Conservation (phyloP, 2,797 vertebrate species). For the Rhabdomys pumilio region DNA sequence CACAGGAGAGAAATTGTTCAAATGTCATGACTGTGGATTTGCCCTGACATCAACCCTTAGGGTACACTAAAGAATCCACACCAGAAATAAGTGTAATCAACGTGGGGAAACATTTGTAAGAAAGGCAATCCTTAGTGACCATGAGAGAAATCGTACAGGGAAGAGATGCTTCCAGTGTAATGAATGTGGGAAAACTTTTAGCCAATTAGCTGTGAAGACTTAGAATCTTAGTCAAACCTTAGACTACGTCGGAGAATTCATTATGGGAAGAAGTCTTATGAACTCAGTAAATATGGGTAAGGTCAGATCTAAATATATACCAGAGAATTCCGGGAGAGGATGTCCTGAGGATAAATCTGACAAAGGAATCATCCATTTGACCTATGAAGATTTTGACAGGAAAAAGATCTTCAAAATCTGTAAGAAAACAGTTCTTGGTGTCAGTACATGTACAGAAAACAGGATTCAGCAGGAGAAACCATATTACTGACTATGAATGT, state of each 20-base stretch:
- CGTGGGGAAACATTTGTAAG: slow-evolving; percentile 78
- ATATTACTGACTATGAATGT: neutral
- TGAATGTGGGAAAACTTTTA: slow-evolving; percentile 76
- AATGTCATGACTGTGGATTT: neutral
- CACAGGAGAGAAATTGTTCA: neutral
- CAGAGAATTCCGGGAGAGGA: slow-evolving; percentile 65
- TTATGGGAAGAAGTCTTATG: slow-evolving; percentile 41
- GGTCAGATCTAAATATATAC: slow-evolving; percentile 33
- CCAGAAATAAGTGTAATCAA: slow-evolving; percentile 72
- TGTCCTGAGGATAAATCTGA: slow-evolving; percentile 43
- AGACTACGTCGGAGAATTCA: slow-evolving; percentile 74
- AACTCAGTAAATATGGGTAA: slow-evolving; percentile 67
- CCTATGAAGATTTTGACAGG: neutral
- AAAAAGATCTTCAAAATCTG: neutral
- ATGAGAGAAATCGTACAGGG: slow-evolving; percentile 82
- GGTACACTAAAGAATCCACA: slow-evolving; percentile 52
- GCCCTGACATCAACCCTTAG: neutral
- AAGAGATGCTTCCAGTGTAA: slow-evolving; percentile 75
- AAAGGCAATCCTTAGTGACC: slow-evolving; percentile 80
- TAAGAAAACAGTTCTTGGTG: neutral
- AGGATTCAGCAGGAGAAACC: slow-evolving; percentile 28
- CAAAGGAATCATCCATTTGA: neutral
- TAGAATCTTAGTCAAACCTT: slow-evolving; percentile 69
- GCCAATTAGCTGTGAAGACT: neutral
- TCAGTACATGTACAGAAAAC: neutral